Base-by-base conservation (phyloP, 2,888 invertebrate species). In the Nymphalis polychloros region DNA sequence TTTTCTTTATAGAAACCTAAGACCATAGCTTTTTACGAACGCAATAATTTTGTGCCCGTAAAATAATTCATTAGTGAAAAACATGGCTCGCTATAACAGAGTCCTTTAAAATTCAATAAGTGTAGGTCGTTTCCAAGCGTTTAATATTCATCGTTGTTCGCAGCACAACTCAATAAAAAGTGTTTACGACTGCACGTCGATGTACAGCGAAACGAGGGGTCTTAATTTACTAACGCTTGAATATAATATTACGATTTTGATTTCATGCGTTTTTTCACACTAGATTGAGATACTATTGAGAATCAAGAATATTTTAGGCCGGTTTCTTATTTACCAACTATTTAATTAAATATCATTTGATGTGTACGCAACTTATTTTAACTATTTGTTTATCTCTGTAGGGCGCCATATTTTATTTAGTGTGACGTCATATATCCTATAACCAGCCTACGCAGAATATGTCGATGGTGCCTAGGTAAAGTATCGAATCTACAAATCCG, bases 121-220 rank as follows among this genome's bases (percentile, higher is more conserved):
- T 83, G 84, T 80, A 76, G 79, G 78, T 79, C 76, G 77, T 78
- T 79, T 76, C 72, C 59, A 78, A 55, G 79, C 77, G 79, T 88
- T 85, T 82, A 84, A 83, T 85, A 88, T 89, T 89, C 88, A 89
- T 86, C 82, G 84, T 80, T 83, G 85, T 81, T 84, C 81, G 80
- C 76, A 78, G 82, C 81, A 79, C 80, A 80, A 82, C 83, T 85
- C 86, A 84, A 88, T 88, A 86, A 85, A 88, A 82, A 81, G 81
- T 85, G 85, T 89, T 89, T 88, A 88, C 85, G 85, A 86, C 76
- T 79, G 78, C 75, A 78, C 78, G 75, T 75, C 87, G 83, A 83
- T 87, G 87, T 84, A 88, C 78, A 82, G 81, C 79, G 81, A 78
- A 82, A 64, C 57, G 57, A 64, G 63, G 47, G 5, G 46, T 31